A percentile compares a stretch with the other conserved stretches of the same genome.
phyloP scores from a whole-genome alignment of 2,888 invertebrate genomes.

The Ryuthela nishihirai region DNA sequence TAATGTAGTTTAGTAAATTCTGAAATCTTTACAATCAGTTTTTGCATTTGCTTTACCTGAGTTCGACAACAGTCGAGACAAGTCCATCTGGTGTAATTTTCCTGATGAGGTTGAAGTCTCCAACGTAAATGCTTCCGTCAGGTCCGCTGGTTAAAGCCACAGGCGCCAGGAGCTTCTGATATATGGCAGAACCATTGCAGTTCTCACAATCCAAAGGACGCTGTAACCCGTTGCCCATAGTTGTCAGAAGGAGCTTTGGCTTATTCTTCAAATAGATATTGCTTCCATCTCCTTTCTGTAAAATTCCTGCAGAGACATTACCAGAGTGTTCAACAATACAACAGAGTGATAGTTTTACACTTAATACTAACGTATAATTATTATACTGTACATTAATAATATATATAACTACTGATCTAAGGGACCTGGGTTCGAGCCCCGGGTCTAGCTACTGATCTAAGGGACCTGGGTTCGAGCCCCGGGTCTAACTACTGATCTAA shows the following conservation, averaged over 20 bases:
- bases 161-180: conserved; percentile 83
- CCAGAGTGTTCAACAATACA: background rate
- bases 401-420: no score
- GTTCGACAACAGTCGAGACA: conserved; percentile 80
- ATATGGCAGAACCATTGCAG: conserved; percentile 63
- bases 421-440: no score
- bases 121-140: conserved; percentile 94
- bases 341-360: no score
- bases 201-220: conserved; percentile 74
- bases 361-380: no score
- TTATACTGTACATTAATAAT: no score
- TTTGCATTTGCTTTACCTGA: no score
- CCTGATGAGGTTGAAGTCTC: conserved; percentile 92
- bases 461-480: no score
- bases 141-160: conserved; percentile 91
- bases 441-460: no score
- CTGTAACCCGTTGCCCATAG: conserved; percentile 88
- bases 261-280: conserved; percentile 90
- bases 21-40: no score
- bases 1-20: no score
- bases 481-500: no score
- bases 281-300: conserved; percentile 96
- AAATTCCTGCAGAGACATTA: conserved; percentile 60
- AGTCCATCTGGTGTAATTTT: conserved; percentile 84
- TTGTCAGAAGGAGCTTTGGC: conserved; percentile 64